Evolutionary conservation across 2,888 invertebrate species (phyloP).

Genomic region (Polydrusus tereticollis): DNA sequence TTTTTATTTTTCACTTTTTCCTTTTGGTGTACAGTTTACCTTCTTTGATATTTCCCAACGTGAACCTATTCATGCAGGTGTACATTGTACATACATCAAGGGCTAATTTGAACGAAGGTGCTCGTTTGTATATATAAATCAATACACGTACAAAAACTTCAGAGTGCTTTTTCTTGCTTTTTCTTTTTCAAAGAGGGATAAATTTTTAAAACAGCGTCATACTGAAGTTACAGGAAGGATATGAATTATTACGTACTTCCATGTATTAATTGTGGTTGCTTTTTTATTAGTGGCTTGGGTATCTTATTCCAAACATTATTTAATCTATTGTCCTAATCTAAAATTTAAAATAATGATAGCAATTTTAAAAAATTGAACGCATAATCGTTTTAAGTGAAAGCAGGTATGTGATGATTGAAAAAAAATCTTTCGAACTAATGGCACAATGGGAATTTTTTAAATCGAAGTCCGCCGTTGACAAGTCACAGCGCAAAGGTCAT

Average conservation of each 20-base stretch:
- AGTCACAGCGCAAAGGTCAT: no score
- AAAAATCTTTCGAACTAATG: no score
- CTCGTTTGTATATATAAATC: not conserved
- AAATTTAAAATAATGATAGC: no score
- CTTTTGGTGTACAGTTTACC: not conserved
- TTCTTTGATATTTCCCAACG: not conserved
- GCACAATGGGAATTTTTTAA: no score
- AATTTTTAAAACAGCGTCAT: not conserved
- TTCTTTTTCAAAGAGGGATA: not conserved
- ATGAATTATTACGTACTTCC: not conserved
- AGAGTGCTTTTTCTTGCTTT: not conserved
- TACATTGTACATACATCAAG: not conserved
- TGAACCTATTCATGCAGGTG: not conserved
- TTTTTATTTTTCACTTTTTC: not conserved
- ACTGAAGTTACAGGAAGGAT: not conserved
- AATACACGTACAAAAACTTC: not conserved
- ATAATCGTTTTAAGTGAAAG: no score
- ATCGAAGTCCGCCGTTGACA: no score
- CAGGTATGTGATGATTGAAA: no score
- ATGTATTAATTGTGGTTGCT: no score
- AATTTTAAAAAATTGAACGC: no score
- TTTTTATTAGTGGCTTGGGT: no score
- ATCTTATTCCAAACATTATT: no score
- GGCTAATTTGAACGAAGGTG: conserved; percentile 1
- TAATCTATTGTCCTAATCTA: no score